phyloP scores from a whole-genome alignment of 2,113 vertebrate species.

The Pseudorasbora parva region DNA sequence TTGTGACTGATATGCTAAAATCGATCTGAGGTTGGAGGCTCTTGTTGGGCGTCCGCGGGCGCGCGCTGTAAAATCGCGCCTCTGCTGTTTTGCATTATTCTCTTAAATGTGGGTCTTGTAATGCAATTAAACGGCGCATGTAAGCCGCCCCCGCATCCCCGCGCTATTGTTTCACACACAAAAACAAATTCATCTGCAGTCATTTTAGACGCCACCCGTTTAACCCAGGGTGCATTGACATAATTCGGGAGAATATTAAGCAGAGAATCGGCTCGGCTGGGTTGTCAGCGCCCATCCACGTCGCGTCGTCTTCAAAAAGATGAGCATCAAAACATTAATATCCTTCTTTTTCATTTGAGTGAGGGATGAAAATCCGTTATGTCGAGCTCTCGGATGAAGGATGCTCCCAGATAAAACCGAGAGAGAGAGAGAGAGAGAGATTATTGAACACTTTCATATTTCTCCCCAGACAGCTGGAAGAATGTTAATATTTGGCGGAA shows the following conservation, averaged over 20 bases:
- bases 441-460: constrained; percentile 79
- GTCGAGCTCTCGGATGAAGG: constrained; percentile 78
- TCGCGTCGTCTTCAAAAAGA: constrained; percentile 71
- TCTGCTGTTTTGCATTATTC: constrained; percentile 78
- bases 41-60: constrained; percentile 64
- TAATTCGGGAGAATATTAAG: constrained; percentile 74
- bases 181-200: constrained; percentile 76
- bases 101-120: constrained; percentile 82
- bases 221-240: constrained; percentile 77
- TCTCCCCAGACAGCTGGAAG: constrained; percentile 70
- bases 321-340: constrained; percentile 82
- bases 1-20: constrained; percentile 79
- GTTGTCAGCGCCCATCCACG: constrained; percentile 71
- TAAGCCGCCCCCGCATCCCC: constrained; percentile 76
- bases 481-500: constrained; percentile 79
- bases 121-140: constrained; percentile 82
- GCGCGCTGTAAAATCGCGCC: constrained; percentile 74
- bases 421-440: constrained; percentile 74
- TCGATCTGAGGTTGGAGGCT: constrained; percentile 66
- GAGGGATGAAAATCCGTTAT: constrained; percentile 71
- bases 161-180: constrained; percentile 75
- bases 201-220: constrained; percentile 73
- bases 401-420: constrained; percentile 75
- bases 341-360: constrained; percentile 76
- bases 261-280: constrained; percentile 70